A percentile compares a stretch with the other conserved stretches of the same genome.
These are phyloP conservation scores for Actias luna DNA, from an alignment of 2,888 invertebrate species.

Conservation along the genomic window DNA sequence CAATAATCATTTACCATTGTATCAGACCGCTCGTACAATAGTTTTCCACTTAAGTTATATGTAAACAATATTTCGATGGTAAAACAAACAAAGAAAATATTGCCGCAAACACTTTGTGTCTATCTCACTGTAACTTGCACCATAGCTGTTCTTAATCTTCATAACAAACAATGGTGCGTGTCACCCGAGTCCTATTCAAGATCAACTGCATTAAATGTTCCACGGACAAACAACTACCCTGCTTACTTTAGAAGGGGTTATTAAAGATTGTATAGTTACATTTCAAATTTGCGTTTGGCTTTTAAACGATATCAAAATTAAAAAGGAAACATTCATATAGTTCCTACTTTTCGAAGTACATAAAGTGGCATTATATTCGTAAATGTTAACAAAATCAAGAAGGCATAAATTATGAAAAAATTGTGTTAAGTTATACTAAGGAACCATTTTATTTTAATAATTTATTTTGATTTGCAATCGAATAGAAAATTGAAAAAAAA, in stretches of 20 bases:
- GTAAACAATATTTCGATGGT: neutral
- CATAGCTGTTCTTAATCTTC: conserved; percentile 8
- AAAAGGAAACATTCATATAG: neutral
- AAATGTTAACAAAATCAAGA: too few species aligned
- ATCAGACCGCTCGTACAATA: too few species aligned
- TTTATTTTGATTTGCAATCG: too few species aligned
- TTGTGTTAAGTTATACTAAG: too few species aligned
- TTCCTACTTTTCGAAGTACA: neutral
- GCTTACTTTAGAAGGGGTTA: neutral
- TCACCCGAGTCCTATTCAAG: conserved; percentile 26
- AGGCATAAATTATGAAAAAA: too few species aligned
- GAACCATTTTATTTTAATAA: too few species aligned
- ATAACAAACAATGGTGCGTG: conserved; percentile 32
- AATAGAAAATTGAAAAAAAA: too few species aligned
- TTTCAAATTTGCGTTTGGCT: neutral
- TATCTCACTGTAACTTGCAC: neutral
- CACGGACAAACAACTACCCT: neutral
- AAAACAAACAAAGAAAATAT: neutral
- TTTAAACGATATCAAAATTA: neutral
- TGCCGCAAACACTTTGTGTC: neutral
- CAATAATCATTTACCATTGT: too few species aligned
- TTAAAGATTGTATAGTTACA: neutral
- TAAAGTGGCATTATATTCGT: neutral
- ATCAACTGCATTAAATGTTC: conserved; percentile 24
- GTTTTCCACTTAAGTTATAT: too few species aligned